Percentiles rank a stretch among this genome's conserved stretches.
These are phyloP conservation scores for Sebastes hubbsi DNA, from an alignment of 2,797 vertebrate species.

Conservation along the genomic window DNA sequence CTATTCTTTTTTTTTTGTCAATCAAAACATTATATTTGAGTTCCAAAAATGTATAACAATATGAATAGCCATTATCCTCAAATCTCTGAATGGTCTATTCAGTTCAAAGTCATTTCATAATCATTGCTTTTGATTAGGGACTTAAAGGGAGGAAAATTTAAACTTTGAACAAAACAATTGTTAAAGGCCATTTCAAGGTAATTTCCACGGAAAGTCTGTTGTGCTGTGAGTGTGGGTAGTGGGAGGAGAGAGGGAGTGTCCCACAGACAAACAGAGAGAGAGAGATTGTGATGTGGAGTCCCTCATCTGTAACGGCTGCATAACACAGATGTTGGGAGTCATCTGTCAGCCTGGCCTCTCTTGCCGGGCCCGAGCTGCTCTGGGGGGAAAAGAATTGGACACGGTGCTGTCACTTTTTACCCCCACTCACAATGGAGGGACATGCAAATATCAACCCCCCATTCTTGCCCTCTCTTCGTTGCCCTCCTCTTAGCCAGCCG, in stretches of 20 bases:
- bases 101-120: slow-evolving; percentile 58
- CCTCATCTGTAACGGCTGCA: slow-evolving; percentile 96
- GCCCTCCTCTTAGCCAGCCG: slow-evolving; percentile 88
- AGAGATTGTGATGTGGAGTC: slow-evolving; percentile 81
- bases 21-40: not conserved
- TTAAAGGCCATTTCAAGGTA: slow-evolving; percentile 77
- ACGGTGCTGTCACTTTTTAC: slow-evolving; percentile 99
- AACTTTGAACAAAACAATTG: slow-evolving; percentile 72
- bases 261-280: slow-evolving; percentile 72
- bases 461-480: slow-evolving; percentile 60
- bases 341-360: slow-evolving; percentile 99
- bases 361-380: slow-evolving; percentile 94
- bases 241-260: slow-evolving; percentile 77
- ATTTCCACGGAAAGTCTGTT: slow-evolving; percentile 78
- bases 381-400: slow-evolving; percentile 98
- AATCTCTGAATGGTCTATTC: slow-evolving; percentile 29
- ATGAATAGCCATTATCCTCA: slow-evolving; percentile 11
- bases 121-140: slow-evolving; percentile 68
- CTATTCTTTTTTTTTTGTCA: not conserved
- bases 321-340: slow-evolving; percentile 99
- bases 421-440: slow-evolving; percentile 95
- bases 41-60: not conserved
- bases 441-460: slow-evolving; percentile 93
- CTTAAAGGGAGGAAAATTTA: slow-evolving; percentile 60
- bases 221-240: slow-evolving; percentile 55